These are phyloP conservation scores for Acanthurus lineatus DNA, from an alignment of 2,797 vertebrate genomes.

Conservation along the genomic window DNA sequence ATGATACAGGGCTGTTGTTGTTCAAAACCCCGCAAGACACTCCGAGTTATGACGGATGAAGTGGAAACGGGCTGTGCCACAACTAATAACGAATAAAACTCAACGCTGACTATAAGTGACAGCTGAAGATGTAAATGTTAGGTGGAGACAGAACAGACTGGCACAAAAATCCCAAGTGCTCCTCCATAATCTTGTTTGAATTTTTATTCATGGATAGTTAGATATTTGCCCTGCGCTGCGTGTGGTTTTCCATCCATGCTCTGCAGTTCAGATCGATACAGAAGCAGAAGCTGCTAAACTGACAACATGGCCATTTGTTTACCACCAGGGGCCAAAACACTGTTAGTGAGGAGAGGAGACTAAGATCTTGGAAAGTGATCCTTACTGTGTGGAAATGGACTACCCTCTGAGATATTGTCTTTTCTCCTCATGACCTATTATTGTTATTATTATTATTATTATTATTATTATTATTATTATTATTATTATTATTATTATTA, in stretches of 20 bases:
- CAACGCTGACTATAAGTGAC: constrained; percentile 38
- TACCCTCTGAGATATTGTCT: background rate
- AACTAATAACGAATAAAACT: constrained; percentile 40
- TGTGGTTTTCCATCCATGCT: constrained; percentile 38
- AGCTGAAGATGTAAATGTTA: constrained; percentile 44
- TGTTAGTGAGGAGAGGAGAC: constrained; percentile 36
- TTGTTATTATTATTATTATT: background rate
- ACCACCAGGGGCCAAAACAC: constrained; percentile 50
- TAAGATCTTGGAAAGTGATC: constrained; percentile 19
- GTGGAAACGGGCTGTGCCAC: constrained; percentile 56
- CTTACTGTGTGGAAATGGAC: background rate
- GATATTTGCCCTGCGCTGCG: constrained; percentile 17
- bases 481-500: background rate
- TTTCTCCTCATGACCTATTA: background rate
- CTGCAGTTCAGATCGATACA: constrained; percentile 58
- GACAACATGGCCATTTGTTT: constrained; percentile 64
- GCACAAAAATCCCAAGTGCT: constrained; percentile 24
- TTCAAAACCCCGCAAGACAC: constrained; percentile 56
- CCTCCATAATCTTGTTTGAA: constrained; percentile 40
- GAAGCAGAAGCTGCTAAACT: constrained; percentile 56
- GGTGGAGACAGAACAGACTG: constrained; percentile 41
- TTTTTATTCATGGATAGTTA: constrained; percentile 51
- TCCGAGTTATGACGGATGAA: constrained; percentile 62
- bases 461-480: background rate
- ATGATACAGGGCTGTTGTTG: constrained; percentile 51